Evolutionary conservation across 1,140 invertebrate species (phyloP), one percentile per base, ranked within the genome.

Genomic region (Brachionus calyciflorus): DNA sequence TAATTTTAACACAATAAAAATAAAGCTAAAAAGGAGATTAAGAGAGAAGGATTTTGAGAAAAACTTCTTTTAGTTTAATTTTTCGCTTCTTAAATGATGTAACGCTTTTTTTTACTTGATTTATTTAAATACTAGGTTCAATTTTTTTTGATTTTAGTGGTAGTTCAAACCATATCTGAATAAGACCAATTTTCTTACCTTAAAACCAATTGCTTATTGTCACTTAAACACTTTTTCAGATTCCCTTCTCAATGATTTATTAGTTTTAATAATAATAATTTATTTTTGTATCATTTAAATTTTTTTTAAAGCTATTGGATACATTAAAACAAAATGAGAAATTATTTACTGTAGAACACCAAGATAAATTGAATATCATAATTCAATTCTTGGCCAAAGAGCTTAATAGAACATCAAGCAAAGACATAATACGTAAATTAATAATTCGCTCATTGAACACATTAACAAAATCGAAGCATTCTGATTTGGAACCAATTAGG

Each of bases 391-490:
- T 44, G 9, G 9, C 30, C 2, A 65, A 14, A 2, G 60, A 65
- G 19, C 19, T 65, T 9, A 41, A 65, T 65, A 3, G 37, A 2
- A 65, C 60, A 12, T 44, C 60, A 26, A 51, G 44, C n/a, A 73
- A 73, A 46, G 69, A 73, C 46, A 37, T 51, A 7, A 21, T 73
- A 10, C 49, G 69, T 51, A 73, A 73, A 73, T 41, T 55, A 12
- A 33, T 73, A 1, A 73, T 73, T 19, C 60, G 60, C 6, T 65
- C 60, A 3, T 7, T 65, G 9, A 65, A 46, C 40, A 73, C 46
- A 3, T 24, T 73, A 21, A 51, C 69, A 4, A 17, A 1, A 5
- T 28, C 37, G 14, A 28, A 55, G n/a, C 19, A 37, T 28, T 14
- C 40, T 30, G 12, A 73, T 40, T 4, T 49, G 26, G 6, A 14